phyloP scores from a whole-genome alignment of 2,113 vertebrate species.

The Hiodon alosoides region DNA sequence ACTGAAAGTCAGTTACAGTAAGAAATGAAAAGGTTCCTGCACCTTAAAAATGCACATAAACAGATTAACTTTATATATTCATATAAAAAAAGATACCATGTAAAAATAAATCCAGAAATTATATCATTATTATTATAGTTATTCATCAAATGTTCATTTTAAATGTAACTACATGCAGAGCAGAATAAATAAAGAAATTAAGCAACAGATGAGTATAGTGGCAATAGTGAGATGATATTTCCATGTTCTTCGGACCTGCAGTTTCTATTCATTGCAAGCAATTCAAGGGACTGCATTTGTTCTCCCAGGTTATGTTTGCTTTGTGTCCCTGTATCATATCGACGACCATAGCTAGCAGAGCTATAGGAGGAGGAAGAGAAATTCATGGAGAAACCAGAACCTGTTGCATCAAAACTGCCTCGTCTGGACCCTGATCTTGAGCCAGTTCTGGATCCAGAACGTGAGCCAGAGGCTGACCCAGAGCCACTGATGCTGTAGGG shows the following conservation, averaged over 20 bases:
- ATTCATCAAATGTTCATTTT: conserved; percentile 40
- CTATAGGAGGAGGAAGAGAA: conserved; percentile 87
- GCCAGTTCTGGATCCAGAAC: conserved; percentile 80
- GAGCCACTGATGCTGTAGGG: conserved; percentile 85
- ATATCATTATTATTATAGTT: conserved; percentile 37
- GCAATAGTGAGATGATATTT: conserved; percentile 20
- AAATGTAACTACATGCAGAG: conserved; percentile 69
- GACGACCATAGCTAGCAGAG: conserved; percentile 74
- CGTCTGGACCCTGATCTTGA: conserved; percentile 87
- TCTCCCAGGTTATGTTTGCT: conserved; percentile 52
- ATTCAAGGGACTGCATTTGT: conserved; percentile 54
- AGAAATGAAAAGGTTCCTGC: conserved; percentile 35
- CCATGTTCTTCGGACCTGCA: conserved; percentile 35
- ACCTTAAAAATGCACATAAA: conserved; percentile 18
- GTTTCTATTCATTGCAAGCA: conserved; percentile 28
- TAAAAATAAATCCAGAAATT: conserved; percentile 27
- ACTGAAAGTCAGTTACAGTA: conserved; percentile 40
- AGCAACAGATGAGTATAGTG: conserved; percentile 54
- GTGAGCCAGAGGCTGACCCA: conserved; percentile 80
- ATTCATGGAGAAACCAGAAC: conserved; percentile 82
- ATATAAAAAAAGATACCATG: conserved; percentile 27
- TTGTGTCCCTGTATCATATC: conserved; percentile 55
- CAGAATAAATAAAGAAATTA: conserved; percentile 55
- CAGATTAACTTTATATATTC: conserved; percentile 37
- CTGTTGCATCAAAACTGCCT: conserved; percentile 85